Conservation (phyloP, 2,113 vertebrate genomes). For the Mesoclemmys tuberculata region DNA sequence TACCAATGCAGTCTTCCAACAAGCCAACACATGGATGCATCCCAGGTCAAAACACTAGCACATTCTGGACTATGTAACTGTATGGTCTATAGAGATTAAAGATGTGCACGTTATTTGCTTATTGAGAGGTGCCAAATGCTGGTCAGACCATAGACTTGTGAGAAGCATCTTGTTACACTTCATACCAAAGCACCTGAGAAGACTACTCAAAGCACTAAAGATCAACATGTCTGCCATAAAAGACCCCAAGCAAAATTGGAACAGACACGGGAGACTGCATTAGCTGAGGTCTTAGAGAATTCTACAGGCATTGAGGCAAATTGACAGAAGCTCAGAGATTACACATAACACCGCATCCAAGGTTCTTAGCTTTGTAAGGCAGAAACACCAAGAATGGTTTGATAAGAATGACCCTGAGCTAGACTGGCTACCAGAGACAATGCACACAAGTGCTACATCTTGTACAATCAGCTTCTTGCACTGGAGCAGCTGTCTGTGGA, state of each 20-base stretch:
- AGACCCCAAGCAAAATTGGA: not conserved
- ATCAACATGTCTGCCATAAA: too few relatives aligned
- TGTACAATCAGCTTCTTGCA: too few relatives aligned
- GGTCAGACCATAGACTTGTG: not conserved
- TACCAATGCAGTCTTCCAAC: not conserved
- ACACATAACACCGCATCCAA: not conserved
- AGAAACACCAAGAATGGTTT: not conserved
- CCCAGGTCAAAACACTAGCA: too few relatives aligned
- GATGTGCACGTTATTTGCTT: not conserved
- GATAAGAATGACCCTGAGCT: not conserved
- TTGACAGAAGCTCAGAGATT: not conserved
- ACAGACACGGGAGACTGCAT: not conserved
- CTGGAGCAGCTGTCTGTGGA: too few relatives aligned
- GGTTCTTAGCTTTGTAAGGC: not conserved
- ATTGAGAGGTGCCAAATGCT: not conserved
- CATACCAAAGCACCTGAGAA: too few relatives aligned
- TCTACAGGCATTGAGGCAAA: not conserved
- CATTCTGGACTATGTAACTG: too few relatives aligned
- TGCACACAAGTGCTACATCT: too few relatives aligned
- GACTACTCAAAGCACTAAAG: too few relatives aligned
- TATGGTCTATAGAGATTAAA: too few relatives aligned
- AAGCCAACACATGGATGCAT: not conserved
- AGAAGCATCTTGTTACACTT: not conserved
- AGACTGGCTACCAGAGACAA: not conserved
- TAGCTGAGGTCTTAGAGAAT: not conserved